Conservation (phyloP, 2,113 vertebrate genomes). For the Dromaius novaehollandiae region DNA sequence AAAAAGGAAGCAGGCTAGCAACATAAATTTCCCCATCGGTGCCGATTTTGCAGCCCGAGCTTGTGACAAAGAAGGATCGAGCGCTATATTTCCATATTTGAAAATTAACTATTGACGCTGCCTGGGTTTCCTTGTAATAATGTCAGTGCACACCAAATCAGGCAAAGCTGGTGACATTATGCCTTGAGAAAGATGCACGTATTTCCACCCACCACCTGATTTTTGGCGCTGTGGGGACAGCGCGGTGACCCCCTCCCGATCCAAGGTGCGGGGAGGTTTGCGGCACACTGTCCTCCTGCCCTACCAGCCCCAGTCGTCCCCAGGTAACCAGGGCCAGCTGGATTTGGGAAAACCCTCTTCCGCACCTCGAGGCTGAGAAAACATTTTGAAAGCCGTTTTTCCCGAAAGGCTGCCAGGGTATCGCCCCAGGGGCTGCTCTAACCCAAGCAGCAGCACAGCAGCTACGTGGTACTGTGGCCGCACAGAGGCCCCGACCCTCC, state of each 20-base stretch:
- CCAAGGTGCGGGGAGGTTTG: neutral
- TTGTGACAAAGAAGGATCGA: too few species aligned
- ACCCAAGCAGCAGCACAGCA: neutral
- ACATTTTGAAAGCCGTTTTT: neutral
- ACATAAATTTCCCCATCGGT: too few species aligned
- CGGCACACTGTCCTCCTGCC: rapidly evolving
- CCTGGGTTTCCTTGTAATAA: neutral
- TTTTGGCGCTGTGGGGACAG: neutral
- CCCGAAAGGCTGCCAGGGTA: neutral
- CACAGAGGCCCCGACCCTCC: rapidly evolving
- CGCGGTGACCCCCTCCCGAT: rapidly evolving
- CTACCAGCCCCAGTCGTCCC: neutral
- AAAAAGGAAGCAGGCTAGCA: too few species aligned
- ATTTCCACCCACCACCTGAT: neutral
- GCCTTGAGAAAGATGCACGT: rapidly evolving
- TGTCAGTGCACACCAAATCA: neutral
- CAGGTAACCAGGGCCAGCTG: neutral
- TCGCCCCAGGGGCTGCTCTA: neutral
- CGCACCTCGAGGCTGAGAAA: neutral
- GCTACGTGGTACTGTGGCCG: too few species aligned
- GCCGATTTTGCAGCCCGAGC: too few species aligned
- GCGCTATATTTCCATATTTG: too few species aligned
- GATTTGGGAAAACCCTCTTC: too few species aligned
- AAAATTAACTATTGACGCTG: neutral
- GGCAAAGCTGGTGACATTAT: neutral